Evolutionary conservation across 2,797 vertebrate species (phyloP).

Genomic region (Bovichtus diacanthus): DNA sequence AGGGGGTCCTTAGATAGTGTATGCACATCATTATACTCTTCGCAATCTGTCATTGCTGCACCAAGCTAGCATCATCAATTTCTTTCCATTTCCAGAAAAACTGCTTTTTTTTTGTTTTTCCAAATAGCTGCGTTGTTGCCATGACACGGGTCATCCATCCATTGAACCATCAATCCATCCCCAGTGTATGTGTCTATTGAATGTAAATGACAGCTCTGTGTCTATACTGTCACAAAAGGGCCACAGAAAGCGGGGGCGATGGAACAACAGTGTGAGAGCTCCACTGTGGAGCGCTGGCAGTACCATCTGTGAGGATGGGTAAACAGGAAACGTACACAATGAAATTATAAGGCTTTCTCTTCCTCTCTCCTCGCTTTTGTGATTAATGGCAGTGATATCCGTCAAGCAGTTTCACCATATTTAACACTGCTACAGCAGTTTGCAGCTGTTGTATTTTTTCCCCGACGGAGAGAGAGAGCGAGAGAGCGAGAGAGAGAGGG

Average conservation of each 20-base stretch:
- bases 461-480: slow-evolving; percentile 18
- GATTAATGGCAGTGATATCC: slow-evolving; percentile 85
- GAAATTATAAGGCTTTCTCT: slow-evolving; percentile 83
- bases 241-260: slow-evolving; percentile 76
- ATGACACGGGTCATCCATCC: slow-evolving; percentile 78
- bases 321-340: slow-evolving; percentile 85
- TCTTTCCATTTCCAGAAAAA: slow-evolving; percentile 76
- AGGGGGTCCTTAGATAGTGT: slow-evolving; percentile 51
- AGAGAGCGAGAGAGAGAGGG: slow-evolving; percentile 11
- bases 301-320: slow-evolving; percentile 84
- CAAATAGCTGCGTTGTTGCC: slow-evolving; percentile 79
- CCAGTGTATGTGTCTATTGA: slow-evolving; percentile 73
- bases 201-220: slow-evolving; percentile 84
- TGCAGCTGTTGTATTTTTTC: slow-evolving; percentile 81
- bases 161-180: slow-evolving; percentile 64
- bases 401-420: slow-evolving; percentile 84
- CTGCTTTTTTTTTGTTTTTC: slow-evolving; percentile 70
- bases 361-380: slow-evolving; percentile 68
- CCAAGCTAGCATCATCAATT: slow-evolving; percentile 70
- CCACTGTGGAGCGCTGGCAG: slow-evolving; percentile 77
- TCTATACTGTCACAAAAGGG: slow-evolving; percentile 81
- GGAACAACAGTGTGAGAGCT: slow-evolving; percentile 80
- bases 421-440: slow-evolving; percentile 78
- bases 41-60: slow-evolving; percentile 61
- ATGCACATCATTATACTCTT: slow-evolving; percentile 76